Evolutionary conservation across 1,140 invertebrate species (phyloP).

Genomic region (Drosophila setifemur): DNA sequence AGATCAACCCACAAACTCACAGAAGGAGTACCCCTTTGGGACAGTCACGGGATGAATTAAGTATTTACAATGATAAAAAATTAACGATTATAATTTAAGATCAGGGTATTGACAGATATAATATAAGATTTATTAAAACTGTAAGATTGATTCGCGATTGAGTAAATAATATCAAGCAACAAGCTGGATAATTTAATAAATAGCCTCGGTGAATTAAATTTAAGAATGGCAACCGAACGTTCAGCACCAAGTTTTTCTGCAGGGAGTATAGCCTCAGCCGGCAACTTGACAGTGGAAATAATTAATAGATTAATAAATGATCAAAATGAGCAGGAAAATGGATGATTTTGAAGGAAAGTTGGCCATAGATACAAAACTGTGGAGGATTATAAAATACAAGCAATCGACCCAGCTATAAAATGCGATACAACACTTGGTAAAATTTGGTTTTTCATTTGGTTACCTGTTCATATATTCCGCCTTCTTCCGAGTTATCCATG

Average conservation of each 20-base stretch:
- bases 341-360: background rate
- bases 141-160: background rate
- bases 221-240: background rate
- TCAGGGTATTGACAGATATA: background rate
- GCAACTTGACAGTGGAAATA: background rate
- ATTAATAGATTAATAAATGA: slow-evolving; percentile 1
- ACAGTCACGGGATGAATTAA: too few relatives aligned
- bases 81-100: background rate
- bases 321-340: background rate
- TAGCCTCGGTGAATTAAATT: background rate
- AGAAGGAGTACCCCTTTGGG: too few relatives aligned
- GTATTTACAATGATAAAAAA: too few relatives aligned
- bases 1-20: too few relatives aligned
- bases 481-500: too few relatives aligned
- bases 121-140: too few relatives aligned
- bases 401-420: background rate
- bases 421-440: background rate
- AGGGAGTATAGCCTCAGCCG: slow-evolving; percentile 3
- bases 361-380: background rate
- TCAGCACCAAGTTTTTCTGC: too few relatives aligned
- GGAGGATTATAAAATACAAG: background rate
- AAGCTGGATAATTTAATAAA: slow-evolving; percentile 1
- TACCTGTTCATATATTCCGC: too few relatives aligned
- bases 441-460: too few relatives aligned
- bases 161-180: background rate